Conservation (phyloP, 64 coral and sea anemone species). For the Exaiptasia diaphana region DNA sequence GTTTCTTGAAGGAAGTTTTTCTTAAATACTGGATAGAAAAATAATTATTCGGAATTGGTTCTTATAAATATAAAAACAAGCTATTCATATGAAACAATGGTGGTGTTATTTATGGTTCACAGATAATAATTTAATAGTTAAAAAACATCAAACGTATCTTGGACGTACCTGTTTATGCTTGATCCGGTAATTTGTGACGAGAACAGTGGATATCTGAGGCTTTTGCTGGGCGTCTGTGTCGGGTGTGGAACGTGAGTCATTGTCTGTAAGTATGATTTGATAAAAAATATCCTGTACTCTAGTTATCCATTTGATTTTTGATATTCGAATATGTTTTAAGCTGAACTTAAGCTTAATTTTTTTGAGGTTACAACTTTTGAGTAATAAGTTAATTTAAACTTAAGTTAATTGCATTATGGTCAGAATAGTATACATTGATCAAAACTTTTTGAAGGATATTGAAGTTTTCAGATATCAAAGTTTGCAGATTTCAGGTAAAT, state of each 20-base stretch:
- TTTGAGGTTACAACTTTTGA: background rate
- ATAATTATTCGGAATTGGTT: too few species aligned
- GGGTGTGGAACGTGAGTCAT: background rate
- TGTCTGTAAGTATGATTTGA: background rate
- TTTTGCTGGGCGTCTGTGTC: too few species aligned
- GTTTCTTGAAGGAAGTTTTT: too few species aligned
- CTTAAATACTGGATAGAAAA: too few species aligned
- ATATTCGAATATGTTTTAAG: background rate
- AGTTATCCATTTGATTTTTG: background rate
- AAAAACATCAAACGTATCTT: too few species aligned
- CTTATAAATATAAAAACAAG: too few species aligned
- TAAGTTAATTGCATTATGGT: background rate
- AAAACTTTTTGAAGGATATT: background rate
- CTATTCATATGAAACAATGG: too few species aligned
- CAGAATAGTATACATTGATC: background rate
- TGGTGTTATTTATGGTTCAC: too few species aligned
- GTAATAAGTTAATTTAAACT: background rate
- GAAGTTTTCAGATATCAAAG: background rate
- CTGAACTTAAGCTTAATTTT: background rate
- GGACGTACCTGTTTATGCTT: too few species aligned
- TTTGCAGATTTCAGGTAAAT: background rate
- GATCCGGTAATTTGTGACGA: too few species aligned
- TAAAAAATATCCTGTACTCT: background rate
- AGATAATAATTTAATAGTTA: too few species aligned
- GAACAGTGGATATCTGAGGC: too few species aligned